Evolutionary conservation across 2,888 invertebrate genomes (phyloP).

Genomic region (Drymonia ruficornis): DNA sequence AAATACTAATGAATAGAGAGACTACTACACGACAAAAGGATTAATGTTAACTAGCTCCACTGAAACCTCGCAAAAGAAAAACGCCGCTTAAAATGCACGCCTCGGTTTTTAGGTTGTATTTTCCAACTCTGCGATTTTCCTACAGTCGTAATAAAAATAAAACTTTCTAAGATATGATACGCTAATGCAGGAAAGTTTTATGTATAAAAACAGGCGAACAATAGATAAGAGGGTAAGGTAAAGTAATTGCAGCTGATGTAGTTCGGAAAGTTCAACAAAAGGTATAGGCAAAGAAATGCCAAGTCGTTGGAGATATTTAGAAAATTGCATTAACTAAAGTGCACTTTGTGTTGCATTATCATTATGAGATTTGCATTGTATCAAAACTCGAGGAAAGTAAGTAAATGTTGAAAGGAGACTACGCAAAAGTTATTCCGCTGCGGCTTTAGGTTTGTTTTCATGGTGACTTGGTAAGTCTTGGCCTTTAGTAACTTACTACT

Average conservation of each 20-base stretch:
- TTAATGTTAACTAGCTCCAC: too few relatives aligned
- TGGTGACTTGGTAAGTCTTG: too few relatives aligned
- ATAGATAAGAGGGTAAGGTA: constrained; percentile 15
- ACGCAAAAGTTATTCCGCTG: too few relatives aligned
- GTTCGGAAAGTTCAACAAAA: constrained; percentile 31
- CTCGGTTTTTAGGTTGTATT: background rate
- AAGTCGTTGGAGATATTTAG: constrained; percentile 24
- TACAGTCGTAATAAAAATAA: background rate
- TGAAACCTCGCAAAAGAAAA: background rate
- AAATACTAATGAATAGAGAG: too few relatives aligned
- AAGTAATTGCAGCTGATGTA: constrained; percentile 26
- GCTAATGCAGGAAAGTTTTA: constrained; percentile 11
- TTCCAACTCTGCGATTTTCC: background rate
- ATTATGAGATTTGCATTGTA: background rate
- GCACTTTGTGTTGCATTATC: constrained; percentile 12
- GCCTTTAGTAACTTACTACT: too few relatives aligned
- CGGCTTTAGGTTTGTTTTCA: too few relatives aligned
- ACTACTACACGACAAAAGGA: too few relatives aligned
- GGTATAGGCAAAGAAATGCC: constrained; percentile 23
- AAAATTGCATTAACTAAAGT: constrained; percentile 42
- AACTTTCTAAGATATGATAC: constrained; percentile 7
- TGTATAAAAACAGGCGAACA: constrained; percentile 10
- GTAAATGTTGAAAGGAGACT: background rate
- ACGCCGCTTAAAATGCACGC: background rate
- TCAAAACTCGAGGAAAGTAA: background rate